Conservation (phyloP, 2,888 invertebrate species). For the Hedychridium roseum region DNA sequence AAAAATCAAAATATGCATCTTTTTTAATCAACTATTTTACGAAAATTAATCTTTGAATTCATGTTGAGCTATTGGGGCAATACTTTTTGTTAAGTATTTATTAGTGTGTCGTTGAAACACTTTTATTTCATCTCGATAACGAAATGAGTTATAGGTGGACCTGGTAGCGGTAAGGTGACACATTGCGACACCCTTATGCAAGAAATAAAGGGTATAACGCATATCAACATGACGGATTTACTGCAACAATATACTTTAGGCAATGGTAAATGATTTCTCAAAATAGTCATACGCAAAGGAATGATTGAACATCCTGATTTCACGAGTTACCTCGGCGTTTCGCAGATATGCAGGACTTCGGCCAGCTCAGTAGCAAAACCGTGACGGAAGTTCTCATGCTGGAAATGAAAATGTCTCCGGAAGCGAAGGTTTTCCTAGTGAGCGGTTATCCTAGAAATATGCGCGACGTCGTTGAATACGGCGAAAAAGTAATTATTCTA, state of each 20-base stretch:
- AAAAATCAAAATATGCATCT: background rate
- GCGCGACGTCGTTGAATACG: conserved; percentile 91
- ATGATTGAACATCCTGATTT: too few relatives aligned
- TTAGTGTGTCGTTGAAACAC: too few relatives aligned
- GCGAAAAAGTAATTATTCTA: conserved; percentile 77
- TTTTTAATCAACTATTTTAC: too few relatives aligned
- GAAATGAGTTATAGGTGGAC: conserved; percentile 75
- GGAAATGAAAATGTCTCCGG: conserved; percentile 92
- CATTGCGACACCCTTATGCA: conserved; percentile 93
- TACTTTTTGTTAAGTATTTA: too few relatives aligned
- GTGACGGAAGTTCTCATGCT: conserved; percentile 90
- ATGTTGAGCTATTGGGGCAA: too few relatives aligned
- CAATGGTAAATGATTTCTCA: conserved; percentile 71
- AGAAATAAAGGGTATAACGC: conserved; percentile 83
- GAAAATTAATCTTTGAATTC: too few relatives aligned
- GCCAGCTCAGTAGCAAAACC: conserved; percentile 83
- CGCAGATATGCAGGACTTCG: conserved; percentile 88
- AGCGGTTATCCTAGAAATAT: conserved; percentile 91
- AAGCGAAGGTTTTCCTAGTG: conserved; percentile 85
- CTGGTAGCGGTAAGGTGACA: conserved; percentile 97
- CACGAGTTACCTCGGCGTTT: conserved; percentile 27
- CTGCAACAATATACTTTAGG: conserved; percentile 89
- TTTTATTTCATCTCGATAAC: too few relatives aligned
- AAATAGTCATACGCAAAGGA: background rate
- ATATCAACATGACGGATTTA: conserved; percentile 92